phyloP scores from a whole-genome alignment of 2,113 vertebrate genomes.

The Bujurquina vittata region DNA sequence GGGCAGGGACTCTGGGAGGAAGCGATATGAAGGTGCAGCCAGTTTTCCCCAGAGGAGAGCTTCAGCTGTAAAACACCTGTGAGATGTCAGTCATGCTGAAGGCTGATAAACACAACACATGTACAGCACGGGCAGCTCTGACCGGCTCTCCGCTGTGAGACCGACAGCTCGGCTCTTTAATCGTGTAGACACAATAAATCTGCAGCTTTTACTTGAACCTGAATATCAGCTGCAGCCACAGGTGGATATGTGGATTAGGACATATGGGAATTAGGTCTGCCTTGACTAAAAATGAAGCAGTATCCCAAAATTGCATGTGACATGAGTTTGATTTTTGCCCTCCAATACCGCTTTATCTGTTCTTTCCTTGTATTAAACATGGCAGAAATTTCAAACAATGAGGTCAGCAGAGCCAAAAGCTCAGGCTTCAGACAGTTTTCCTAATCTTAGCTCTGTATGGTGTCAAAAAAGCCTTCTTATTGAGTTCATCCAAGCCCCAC shows the following conservation, averaged over 20 bases:
- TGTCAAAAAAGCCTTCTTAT: no score
- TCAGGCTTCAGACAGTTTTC: no score
- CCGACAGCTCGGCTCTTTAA: not conserved
- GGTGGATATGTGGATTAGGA: not conserved
- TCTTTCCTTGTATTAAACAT: not conserved
- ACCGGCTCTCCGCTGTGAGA: not conserved
- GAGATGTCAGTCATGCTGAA: constrained; percentile 17
- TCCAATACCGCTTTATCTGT: not conserved
- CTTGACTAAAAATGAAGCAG: not conserved
- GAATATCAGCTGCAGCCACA: not conserved
- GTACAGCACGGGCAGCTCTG: constrained; percentile 1
- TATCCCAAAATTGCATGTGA: not conserved
- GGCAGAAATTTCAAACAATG: not conserved
- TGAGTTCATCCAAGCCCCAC: not conserved
- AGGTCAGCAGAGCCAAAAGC: not conserved
- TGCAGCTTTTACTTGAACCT: constrained; percentile 8
- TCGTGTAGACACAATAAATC: not conserved
- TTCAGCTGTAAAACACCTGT: constrained; percentile 1
- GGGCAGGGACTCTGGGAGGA: constrained; percentile 13
- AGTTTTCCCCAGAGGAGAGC: constrained; percentile 1
- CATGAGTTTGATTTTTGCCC: not conserved
- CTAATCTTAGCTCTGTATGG: no score
- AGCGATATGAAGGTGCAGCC: constrained; percentile 22
- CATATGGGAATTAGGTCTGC: not conserved
- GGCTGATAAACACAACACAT: constrained; percentile 21